Base-by-base conservation (phyloP, 1,140 invertebrate genomes). In the Formica exsecta region DNA sequence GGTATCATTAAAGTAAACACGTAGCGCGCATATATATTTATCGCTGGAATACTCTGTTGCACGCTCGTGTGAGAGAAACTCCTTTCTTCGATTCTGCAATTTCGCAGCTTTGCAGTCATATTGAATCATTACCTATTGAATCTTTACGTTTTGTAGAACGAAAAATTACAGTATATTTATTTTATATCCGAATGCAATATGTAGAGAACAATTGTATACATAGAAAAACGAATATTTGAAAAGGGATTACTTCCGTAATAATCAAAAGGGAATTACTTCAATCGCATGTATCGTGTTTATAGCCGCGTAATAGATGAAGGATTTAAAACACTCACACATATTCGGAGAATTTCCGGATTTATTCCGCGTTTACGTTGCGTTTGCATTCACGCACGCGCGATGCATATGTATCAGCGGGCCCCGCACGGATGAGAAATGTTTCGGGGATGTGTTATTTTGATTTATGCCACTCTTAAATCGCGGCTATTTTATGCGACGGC, bases 401-500 rank as follows among this genome's bases (percentile, higher is more conserved):
- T 41, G 68, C 79, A 44, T 73, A 73, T 38, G 36, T 71, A 71
- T 81, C 66, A 71, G 51, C 6, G 29, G 22, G 38, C 16, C 36
- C 68, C 16, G 64, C 25, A 54, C 51, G 25, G 19, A 81, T 61
- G 79, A 81, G 54, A 19, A 81, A 81, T 73, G 79, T 73, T 73
- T 48, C 38, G 68, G 38, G 68, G 68, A 74, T 83, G 79, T 74
- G 68, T 83, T 83, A 74, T 48, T 74, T 83, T 83, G 79, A 83
- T 83, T 83, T 83, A 83, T 70, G 38, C 38, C n/a, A 83, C 79
- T 83, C 79, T 83, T 83, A 83, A 83, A 83, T 83, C 79, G 79
- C 79, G 41, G 68, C 68, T 83, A 74, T 62, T 83, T 74, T 83
- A 83, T 74, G 54, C 79, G 79, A 74, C 68, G 38, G 79, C 68